These are phyloP conservation scores for Apteryx owenii DNA, from an alignment of 2,113 vertebrate genomes.

Conservation along the genomic window DNA sequence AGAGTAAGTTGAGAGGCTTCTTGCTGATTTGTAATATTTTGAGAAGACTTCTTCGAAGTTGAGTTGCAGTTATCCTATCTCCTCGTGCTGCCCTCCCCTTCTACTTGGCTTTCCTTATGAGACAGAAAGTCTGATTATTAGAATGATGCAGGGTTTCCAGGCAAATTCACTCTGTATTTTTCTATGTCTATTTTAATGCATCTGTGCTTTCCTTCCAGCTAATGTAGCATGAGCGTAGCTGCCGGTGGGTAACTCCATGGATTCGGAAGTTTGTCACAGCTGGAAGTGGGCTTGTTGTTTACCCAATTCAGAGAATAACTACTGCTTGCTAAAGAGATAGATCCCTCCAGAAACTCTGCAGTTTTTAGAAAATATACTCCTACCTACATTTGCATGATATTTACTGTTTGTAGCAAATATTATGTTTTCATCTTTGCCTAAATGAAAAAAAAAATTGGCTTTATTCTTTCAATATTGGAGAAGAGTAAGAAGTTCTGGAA, in stretches of 20 bases:
- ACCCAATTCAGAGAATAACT: slow-evolving; percentile 8
- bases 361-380: not conserved
- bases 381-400: not conserved
- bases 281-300: not conserved
- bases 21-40: not conserved
- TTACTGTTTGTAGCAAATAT: slow-evolving; percentile 7
- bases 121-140: not conserved
- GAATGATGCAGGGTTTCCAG: not conserved
- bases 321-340: not conserved
- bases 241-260: not conserved
- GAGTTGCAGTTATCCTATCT: not conserved
- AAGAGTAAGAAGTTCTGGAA: not conserved
- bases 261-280: not conserved
- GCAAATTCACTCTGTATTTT: not conserved
- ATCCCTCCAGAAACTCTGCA: not conserved
- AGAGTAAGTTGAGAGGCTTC: not conserved
- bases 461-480: not conserved
- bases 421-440: not conserved
- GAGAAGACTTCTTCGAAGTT: not conserved
- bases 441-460: not conserved
- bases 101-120: not conserved
- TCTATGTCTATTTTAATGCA: slow-evolving; percentile 2
- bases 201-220: not conserved
- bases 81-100: not conserved
- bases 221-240: not conserved